phyloP scores from a whole-genome alignment of 2,113 vertebrate genomes.

The Aegotheles bennettii region DNA sequence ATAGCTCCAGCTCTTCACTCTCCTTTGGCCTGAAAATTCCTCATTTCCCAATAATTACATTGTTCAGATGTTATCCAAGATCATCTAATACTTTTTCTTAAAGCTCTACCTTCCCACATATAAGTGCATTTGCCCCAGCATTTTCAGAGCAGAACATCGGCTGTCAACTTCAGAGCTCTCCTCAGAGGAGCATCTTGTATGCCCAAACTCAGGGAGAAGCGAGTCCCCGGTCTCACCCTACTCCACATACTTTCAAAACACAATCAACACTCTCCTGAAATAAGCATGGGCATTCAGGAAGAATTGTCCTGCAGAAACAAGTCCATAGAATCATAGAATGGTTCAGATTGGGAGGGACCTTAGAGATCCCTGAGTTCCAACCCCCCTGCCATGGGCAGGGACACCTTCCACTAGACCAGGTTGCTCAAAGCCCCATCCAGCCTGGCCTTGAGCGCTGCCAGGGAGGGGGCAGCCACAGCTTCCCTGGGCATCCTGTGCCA shows the following conservation, averaged over 20 bases:
- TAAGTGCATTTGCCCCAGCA: background rate
- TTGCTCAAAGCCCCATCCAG: too few species aligned
- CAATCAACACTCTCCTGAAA: background rate
- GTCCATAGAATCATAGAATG: too few species aligned
- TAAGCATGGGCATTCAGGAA: background rate
- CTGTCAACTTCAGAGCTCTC: background rate
- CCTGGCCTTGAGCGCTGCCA: too few species aligned
- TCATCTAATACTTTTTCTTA: background rate
- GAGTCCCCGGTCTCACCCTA: background rate
- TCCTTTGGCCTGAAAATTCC: background rate
- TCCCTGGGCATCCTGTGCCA: too few species aligned
- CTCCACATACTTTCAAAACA: accelerated
- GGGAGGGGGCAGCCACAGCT: too few species aligned
- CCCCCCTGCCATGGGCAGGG: too few species aligned
- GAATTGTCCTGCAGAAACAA: background rate
- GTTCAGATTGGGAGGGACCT: too few species aligned
- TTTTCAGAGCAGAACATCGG: background rate
- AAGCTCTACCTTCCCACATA: background rate
- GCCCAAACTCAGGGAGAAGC: background rate
- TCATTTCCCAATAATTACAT: background rate
- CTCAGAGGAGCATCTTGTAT: background rate
- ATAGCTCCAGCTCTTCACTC: background rate
- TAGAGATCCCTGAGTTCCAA: too few species aligned
- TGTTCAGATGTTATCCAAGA: background rate
- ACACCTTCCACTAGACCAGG: too few species aligned